Evolutionary conservation across 2,797 vertebrate genomes (phyloP).

Genomic region (Pyrocephalus nanus): DNA sequence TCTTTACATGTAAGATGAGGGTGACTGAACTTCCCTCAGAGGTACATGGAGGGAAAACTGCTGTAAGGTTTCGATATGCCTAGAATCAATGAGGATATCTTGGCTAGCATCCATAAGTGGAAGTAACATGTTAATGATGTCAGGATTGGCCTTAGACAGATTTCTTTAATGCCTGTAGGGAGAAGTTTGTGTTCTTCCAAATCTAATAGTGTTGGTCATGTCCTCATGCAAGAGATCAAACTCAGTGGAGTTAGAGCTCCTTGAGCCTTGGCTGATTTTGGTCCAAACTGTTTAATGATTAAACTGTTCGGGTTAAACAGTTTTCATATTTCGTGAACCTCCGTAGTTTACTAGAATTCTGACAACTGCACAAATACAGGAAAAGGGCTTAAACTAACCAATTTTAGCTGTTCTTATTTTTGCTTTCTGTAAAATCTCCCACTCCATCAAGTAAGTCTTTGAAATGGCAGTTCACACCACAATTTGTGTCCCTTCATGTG

Average conservation of each 20-base stretch:
- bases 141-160: background rate
- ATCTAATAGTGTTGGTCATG: background rate
- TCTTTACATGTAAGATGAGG: background rate
- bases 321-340: slow-evolving; percentile 23
- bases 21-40: background rate
- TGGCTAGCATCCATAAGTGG: background rate
- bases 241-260: background rate
- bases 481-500: background rate
- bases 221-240: background rate
- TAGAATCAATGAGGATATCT: background rate
- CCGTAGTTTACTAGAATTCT: slow-evolving; percentile 25
- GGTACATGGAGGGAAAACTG: background rate
- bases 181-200: background rate
- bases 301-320: slow-evolving; percentile 25
- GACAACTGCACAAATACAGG: background rate
- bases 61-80: background rate
- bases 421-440: background rate
- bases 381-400: background rate
- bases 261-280: background rate
- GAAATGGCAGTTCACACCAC: background rate
- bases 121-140: background rate
- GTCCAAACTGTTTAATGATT: slow-evolving; percentile 41
- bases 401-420: background rate
- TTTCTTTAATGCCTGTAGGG: background rate
- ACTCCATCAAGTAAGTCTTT: background rate